These are phyloP conservation scores for Steinernema feltiae DNA, from an alignment of 1,140 invertebrate species.

Conservation along the genomic window DNA sequence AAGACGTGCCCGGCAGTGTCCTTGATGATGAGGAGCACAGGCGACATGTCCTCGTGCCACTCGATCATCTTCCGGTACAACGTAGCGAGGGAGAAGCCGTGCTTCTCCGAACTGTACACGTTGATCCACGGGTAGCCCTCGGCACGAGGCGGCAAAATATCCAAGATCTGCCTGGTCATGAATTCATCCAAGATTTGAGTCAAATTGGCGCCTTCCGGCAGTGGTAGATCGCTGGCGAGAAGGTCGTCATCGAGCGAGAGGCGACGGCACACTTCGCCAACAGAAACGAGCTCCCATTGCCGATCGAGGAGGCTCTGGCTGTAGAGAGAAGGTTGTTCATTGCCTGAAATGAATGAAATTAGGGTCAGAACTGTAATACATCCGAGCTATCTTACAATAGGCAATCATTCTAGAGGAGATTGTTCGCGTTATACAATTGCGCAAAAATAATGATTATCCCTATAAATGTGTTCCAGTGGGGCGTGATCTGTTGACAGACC, in stretches of 20 bases:
- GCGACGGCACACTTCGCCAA: constrained; percentile 59
- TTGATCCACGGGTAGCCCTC: constrained; percentile 88
- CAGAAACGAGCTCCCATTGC: constrained; percentile 60
- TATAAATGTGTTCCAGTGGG: no score
- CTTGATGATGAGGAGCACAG: constrained; percentile 52
- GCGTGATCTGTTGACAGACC: no score
- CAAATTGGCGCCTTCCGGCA: constrained; percentile 50
- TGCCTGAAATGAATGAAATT: neutral
- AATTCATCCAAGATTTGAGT: constrained; percentile 55
- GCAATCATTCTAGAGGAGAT: no score
- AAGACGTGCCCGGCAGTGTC: constrained; percentile 71
- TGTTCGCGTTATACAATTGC: no score
- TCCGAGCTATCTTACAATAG: no score
- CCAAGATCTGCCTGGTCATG: constrained; percentile 57
- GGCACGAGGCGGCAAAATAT: constrained; percentile 76
- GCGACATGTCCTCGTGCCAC: constrained; percentile 56
- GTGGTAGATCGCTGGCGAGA: constrained; percentile 47
- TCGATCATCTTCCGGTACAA: constrained; percentile 68
- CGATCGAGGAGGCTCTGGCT: constrained; percentile 39
- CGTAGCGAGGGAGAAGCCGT: constrained; percentile 93
- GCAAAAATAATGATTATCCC: no score
- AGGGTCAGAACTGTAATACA: neutral
- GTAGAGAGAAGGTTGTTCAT: constrained; percentile 25
- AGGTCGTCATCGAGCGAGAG: constrained; percentile 53
- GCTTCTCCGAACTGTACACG: constrained; percentile 86